A percentile compares a stretch with the other conserved stretches of the same genome.
phyloP scores from a whole-genome alignment of 2,797 vertebrate species.

The Enteromius thamalakanensis region DNA sequence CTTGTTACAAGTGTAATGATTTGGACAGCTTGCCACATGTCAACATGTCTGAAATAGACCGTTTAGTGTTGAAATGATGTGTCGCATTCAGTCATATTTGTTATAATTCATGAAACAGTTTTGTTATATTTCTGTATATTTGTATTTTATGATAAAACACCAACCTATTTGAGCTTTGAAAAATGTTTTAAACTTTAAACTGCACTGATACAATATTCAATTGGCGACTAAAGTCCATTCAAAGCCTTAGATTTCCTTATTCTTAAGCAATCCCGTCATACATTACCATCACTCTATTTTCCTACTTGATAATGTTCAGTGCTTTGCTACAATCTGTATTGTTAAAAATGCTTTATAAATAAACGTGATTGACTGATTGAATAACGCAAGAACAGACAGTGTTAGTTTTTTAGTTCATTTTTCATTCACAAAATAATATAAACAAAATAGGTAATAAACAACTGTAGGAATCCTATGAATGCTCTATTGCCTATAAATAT shows the following conservation, averaged over 20 bases:
- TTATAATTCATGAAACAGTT: neutral
- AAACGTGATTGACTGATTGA: neutral
- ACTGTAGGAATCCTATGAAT: neutral
- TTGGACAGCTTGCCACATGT: neutral
- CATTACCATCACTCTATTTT: no score
- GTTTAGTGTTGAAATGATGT: conserved; percentile 20
- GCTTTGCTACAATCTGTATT: no score
- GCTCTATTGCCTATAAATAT: neutral
- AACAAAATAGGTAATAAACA: neutral
- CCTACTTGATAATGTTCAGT: no score
- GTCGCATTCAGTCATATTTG: neutral
- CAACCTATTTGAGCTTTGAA: neutral
- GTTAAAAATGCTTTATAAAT: no score
- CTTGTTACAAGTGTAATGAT: conserved; percentile 8
- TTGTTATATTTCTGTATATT: neutral
- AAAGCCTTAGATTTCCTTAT: neutral
- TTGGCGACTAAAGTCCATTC: neutral
- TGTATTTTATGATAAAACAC: neutral
- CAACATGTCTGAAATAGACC: neutral
- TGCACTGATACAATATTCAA: neutral
- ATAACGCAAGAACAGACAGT: neutral
- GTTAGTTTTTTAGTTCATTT: neutral
- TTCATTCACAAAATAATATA: neutral
- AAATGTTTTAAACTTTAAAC: neutral
- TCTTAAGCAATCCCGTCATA: neutral